These are phyloP conservation scores for Cataglyphis livida DNA, from an alignment of 2,888 invertebrate genomes.

Conservation along the genomic window DNA sequence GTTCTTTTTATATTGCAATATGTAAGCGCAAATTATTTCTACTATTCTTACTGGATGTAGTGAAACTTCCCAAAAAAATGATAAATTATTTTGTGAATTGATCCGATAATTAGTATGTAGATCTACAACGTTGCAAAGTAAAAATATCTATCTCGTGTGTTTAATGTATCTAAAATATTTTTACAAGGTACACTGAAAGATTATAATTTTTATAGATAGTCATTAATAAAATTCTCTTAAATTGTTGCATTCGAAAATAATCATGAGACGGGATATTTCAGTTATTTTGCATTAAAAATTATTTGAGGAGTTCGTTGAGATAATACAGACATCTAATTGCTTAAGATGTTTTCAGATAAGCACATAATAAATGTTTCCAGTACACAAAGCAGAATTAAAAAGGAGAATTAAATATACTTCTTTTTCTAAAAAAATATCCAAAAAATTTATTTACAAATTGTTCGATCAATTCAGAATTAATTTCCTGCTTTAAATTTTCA, in stretches of 20 bases:
- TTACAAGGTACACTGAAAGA: not conserved
- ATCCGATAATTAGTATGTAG: not conserved
- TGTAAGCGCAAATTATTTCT: not conserved
- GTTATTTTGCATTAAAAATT: not conserved
- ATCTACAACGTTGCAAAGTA: not conserved
- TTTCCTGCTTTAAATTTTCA: not conserved
- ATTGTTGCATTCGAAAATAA: not conserved
- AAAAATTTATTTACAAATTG: not conserved
- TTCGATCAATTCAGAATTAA: constrained; percentile 13
- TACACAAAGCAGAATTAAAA: not conserved
- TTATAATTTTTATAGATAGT: not conserved
- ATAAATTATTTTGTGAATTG: not conserved
- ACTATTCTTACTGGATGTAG: not conserved
- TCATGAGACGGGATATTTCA: not conserved
- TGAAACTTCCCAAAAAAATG: not conserved
- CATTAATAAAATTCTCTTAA: not conserved
- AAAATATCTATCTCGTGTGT: not conserved
- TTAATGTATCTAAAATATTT: not conserved
- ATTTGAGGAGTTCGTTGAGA: not conserved
- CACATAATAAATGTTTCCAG: not conserved
- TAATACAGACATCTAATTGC: not conserved
- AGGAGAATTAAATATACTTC: not conserved
- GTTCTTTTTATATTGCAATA: not conserved
- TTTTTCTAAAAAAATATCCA: not conserved
- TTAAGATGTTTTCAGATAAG: not conserved